phyloP scores from a whole-genome alignment of 2,888 invertebrate species.

The Aphrophora alni region DNA sequence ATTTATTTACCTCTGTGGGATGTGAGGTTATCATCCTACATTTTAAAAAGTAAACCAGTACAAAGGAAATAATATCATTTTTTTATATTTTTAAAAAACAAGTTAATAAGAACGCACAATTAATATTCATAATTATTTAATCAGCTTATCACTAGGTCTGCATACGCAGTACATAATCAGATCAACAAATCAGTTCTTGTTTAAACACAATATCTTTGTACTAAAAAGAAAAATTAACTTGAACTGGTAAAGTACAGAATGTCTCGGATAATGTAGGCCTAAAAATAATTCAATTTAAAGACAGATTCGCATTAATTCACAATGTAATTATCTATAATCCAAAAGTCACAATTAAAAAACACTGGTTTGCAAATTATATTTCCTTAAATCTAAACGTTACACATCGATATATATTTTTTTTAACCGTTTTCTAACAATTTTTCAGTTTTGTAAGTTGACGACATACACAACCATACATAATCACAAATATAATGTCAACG shows the following conservation, averaged over 20 bases:
- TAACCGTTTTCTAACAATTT: background rate
- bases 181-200: background rate
- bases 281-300: background rate
- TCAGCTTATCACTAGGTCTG: background rate
- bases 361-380: background rate
- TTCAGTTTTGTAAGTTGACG: background rate
- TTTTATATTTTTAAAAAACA: no score
- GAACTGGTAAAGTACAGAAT: background rate
- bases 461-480: background rate
- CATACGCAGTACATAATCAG: background rate
- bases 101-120: no score
- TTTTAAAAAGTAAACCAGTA: no score
- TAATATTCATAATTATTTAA: background rate
- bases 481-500: background rate
- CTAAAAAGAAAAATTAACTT: background rate
- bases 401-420: background rate
- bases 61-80: no score
- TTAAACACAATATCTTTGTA: background rate
- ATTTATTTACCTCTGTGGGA: no score
- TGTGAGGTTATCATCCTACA: no score
- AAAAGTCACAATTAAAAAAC: slow-evolving; percentile 2
- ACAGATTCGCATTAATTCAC: background rate
- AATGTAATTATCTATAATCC: no score
- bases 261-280: background rate
- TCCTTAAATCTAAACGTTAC: background rate